Conservation (phyloP, 2,888 invertebrate genomes). For the Hofmannophila pseudospretella region DNA sequence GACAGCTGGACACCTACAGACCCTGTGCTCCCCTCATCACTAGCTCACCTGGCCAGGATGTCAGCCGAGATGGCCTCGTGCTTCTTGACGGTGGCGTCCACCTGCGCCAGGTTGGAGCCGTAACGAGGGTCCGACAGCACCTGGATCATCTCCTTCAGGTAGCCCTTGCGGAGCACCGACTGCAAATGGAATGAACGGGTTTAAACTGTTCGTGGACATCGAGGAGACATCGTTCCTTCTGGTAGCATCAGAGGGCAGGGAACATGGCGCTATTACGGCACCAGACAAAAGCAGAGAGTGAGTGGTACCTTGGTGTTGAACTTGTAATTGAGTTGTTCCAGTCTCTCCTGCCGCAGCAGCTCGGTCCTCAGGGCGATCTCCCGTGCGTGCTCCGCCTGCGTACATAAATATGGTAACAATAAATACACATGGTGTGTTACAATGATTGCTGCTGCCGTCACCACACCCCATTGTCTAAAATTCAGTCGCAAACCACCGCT, state of each 20-base stretch:
- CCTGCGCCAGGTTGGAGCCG: constrained; percentile 92
- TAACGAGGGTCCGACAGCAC: constrained; percentile 95
- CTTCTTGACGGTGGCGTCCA: constrained; percentile 98
- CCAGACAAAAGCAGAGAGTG: too few species aligned
- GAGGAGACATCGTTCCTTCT: too few species aligned
- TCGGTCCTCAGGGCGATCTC: constrained; percentile 96
- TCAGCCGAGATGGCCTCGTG: constrained; percentile 99
- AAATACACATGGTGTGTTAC: too few species aligned
- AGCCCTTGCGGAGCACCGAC: constrained; percentile 95
- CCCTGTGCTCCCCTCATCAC: too few species aligned
- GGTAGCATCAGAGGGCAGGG: too few species aligned
- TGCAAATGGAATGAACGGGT: constrained; percentile 43
- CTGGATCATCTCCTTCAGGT: constrained; percentile 98
- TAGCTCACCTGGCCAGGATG: constrained; percentile 86
- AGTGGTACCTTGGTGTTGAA: constrained; percentile 97
- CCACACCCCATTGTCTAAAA: too few species aligned
- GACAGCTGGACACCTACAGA: too few species aligned
- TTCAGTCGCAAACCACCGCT: too few species aligned
- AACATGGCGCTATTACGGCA: too few species aligned
- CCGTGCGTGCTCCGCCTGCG: constrained; percentile 91
- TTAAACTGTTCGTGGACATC: too few species aligned
- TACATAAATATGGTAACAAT: too few species aligned
- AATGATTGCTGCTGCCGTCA: too few species aligned
- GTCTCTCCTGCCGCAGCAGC: constrained; percentile 91
- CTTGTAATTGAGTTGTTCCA: constrained; percentile 96